Evolutionary conservation across 2,113 vertebrate species (phyloP).

Genomic region (Drymodes brunneopygia): DNA sequence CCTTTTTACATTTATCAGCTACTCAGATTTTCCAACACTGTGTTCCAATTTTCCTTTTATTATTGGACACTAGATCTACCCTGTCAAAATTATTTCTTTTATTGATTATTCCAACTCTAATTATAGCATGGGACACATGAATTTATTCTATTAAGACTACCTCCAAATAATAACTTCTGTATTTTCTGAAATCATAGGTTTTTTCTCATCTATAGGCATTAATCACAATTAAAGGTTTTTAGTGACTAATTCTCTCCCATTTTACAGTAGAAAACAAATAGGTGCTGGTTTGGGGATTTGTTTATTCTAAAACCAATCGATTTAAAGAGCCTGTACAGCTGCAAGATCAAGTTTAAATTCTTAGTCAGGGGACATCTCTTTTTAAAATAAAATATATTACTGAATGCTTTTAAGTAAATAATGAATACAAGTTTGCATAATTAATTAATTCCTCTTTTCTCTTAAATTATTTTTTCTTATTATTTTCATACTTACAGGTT

Average conservation of each 20-base stretch:
- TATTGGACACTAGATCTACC: not conserved
- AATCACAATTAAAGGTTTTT: not conserved
- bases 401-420: constrained; percentile 5
- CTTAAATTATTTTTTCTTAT: not conserved
- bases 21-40: not conserved
- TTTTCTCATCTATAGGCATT: not conserved
- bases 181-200: not conserved
- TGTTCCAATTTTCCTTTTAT: not conserved
- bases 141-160: constrained; percentile 13
- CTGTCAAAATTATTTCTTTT: not conserved
- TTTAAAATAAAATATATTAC: not conserved
- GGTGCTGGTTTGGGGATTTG: not conserved
- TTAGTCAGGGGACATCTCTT: not conserved
- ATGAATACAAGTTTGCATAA: not conserved
- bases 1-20: not conserved
- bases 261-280: not conserved
- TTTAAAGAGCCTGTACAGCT: not conserved
- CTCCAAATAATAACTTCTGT: not conserved
- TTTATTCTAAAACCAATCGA: not conserved
- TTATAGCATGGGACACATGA: not conserved
- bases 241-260: not conserved
- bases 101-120: constrained; percentile 7
- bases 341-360: not conserved
- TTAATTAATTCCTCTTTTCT: not conserved
- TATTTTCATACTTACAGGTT: not conserved